Conservation (phyloP, 1,140 invertebrate genomes). For the Zaprionus lachaisei region DNA sequence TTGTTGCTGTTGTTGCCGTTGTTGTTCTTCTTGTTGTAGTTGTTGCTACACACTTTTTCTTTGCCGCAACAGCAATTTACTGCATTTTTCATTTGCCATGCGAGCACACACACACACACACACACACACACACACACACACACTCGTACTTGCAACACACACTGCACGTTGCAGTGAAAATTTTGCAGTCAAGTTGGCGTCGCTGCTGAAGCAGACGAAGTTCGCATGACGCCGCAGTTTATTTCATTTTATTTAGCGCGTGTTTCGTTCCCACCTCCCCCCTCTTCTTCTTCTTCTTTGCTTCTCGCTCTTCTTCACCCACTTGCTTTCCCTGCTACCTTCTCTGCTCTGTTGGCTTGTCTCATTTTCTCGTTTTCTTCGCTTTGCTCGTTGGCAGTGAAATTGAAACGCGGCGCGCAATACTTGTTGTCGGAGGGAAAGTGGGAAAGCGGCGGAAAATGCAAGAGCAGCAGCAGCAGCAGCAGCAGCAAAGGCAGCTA, state of each 20-base stretch:
- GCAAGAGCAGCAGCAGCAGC: neutral
- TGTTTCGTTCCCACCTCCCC: slow-evolving; percentile 11
- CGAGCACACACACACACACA: slow-evolving; percentile 32
- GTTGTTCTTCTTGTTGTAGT: slow-evolving; percentile 19
- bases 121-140: slow-evolving; percentile 10
- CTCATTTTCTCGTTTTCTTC: slow-evolving; percentile 11
- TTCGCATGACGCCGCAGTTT: slow-evolving; percentile 71
- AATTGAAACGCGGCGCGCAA: slow-evolving; percentile 64
- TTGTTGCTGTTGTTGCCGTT: neutral
- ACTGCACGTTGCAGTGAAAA: slow-evolving; percentile 68
- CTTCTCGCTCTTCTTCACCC: no score
- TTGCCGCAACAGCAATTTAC: slow-evolving; percentile 61
- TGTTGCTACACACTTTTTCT: slow-evolving; percentile 67
- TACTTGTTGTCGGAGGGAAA: slow-evolving; percentile 60
- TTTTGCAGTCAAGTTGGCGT: slow-evolving; percentile 73
- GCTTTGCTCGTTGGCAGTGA: slow-evolving; percentile 61
- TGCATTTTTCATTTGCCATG: slow-evolving; percentile 54
- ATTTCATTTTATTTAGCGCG: slow-evolving; percentile 60
- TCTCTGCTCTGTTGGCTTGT: neutral
- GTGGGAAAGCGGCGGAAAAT: slow-evolving; percentile 39
- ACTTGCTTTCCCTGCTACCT: neutral
- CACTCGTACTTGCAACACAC: slow-evolving; percentile 31
- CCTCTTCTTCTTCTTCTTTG: neutral
- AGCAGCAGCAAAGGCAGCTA: neutral
- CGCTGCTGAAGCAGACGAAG: slow-evolving; percentile 72